phyloP scores from a whole-genome alignment of 2,888 invertebrate genomes.

The Aleiodes testaceus region DNA sequence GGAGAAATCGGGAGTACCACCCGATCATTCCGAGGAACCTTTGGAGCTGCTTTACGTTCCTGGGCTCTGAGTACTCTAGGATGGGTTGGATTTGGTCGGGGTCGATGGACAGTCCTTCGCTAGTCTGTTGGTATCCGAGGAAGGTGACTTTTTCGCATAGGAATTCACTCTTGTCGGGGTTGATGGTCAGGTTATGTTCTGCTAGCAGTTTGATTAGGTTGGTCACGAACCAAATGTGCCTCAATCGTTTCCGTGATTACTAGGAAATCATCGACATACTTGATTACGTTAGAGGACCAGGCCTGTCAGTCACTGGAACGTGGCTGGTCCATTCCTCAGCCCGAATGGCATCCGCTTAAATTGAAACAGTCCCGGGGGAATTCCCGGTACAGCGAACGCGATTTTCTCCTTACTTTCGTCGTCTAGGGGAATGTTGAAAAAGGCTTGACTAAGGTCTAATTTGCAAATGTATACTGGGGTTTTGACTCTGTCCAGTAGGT shows the following conservation, averaged over 20 bases:
- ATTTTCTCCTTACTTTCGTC: neutral
- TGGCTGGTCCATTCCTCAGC: no score
- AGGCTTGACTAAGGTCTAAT: neutral
- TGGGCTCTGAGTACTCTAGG: conserved; percentile 35
- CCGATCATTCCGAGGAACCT: no score
- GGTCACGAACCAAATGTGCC: neutral
- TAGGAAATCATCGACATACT: conserved; percentile 8
- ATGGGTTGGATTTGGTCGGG: conserved; percentile 39
- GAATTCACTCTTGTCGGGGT: conserved; percentile 38
- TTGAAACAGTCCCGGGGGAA: no score
- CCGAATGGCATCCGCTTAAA: no score
- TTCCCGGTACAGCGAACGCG: no score
- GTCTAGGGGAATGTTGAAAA: neutral
- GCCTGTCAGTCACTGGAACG: conserved; percentile 18
- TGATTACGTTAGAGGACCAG: conserved; percentile 5
- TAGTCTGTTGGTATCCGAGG: conserved; percentile 19
- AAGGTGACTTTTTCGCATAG: conserved; percentile 46
- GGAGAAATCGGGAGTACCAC: conserved; percentile 43
- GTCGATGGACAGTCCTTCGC: conserved; percentile 20
- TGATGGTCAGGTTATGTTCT: conserved; percentile 16
- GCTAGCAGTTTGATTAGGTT: neutral
- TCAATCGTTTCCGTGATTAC: conserved; percentile 25
- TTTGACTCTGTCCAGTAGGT: neutral
- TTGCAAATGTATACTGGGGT: neutral
- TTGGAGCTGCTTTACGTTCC: conserved; percentile 46